Evolutionary conservation across 2,888 invertebrate genomes (phyloP).

Genomic region (Drosophila cognata): DNA sequence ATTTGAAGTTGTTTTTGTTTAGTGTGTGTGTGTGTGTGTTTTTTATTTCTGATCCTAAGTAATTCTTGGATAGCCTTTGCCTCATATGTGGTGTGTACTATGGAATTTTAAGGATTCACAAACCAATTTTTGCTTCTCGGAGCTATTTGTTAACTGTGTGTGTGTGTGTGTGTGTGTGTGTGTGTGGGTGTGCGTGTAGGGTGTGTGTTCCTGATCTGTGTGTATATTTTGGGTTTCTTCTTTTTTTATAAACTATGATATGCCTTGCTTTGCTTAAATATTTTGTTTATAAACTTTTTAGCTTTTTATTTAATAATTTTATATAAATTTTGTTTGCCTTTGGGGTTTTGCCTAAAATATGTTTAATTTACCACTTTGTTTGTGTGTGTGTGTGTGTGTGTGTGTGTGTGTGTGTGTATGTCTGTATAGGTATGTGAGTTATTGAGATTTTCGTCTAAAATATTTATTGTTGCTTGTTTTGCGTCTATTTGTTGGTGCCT

Average conservation of each 20-base stretch:
- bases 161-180: conserved; percentile 30
- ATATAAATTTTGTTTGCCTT: conserved; percentile 67
- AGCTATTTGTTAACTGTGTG: conserved; percentile 14
- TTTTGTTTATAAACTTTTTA: conserved; percentile 59
- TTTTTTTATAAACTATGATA: conserved; percentile 93
- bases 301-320: conserved; percentile 62
- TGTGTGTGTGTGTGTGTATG: conserved; percentile 52
- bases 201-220: conserved; percentile 18
- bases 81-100: conserved; percentile 20
- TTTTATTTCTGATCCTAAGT: conserved; percentile 16
- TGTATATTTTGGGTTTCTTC: conserved; percentile 26
- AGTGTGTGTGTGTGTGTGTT: background rate
- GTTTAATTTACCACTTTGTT: conserved; percentile 55
- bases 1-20: background rate
- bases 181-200: conserved; percentile 19
- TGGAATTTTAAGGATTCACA: conserved; percentile 30
- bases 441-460: conserved; percentile 59
- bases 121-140: conserved; percentile 18
- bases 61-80: conserved; percentile 20
- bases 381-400: conserved; percentile 27
- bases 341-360: conserved; percentile 82
- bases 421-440: conserved; percentile 28
- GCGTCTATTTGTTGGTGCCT: conserved; percentile 61
- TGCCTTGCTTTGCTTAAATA: conserved; percentile 88
- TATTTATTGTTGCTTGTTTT: conserved; percentile 56